Percentiles rank a stretch among this genome's conserved stretches.
Evolutionary conservation across 2,113 vertebrate species (phyloP).

Genomic region (Dipodomys stephensi): DNA sequence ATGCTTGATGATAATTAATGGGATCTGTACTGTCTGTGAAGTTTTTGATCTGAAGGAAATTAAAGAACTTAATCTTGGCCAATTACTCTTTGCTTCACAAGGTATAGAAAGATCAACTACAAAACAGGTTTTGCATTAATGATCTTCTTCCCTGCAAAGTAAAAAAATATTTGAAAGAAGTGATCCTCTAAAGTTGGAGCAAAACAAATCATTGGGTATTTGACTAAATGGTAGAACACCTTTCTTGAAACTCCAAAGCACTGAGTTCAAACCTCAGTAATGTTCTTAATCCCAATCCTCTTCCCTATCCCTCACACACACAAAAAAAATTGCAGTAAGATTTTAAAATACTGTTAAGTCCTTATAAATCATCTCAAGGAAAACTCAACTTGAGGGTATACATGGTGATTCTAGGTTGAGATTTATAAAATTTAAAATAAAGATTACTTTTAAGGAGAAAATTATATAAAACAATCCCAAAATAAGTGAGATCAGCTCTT

Average conservation of each 20-base stretch:
- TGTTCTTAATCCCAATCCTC: too few species aligned
- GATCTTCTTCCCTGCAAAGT: background rate
- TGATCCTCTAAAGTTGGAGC: background rate
- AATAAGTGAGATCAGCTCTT: background rate
- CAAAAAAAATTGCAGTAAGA: too few species aligned
- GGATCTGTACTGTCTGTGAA: conserved; percentile 34
- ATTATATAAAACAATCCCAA: background rate
- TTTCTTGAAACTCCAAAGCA: too few species aligned
- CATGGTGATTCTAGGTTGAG: background rate
- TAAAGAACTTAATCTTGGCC: conserved; percentile 63
- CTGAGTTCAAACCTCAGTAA: too few species aligned
- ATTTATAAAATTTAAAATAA: conserved; percentile 2
- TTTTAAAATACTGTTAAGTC: background rate
- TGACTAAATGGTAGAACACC: too few species aligned
- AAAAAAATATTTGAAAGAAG: conserved; percentile 5
- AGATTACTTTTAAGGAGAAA: conserved; percentile 32
- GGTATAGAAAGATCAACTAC: background rate
- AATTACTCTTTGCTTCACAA: conserved; percentile 55
- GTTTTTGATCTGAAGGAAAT: conserved; percentile 68
- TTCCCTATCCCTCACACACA: too few species aligned
- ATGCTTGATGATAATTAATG: conserved; percentile 41
- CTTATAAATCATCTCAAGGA: background rate
- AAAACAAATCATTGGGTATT: background rate
- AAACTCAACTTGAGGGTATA: background rate
- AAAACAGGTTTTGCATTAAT: conserved; percentile 37